Base-by-base conservation (phyloP, 1,140 invertebrate species). In the Gonioctena quinquepunctata region DNA sequence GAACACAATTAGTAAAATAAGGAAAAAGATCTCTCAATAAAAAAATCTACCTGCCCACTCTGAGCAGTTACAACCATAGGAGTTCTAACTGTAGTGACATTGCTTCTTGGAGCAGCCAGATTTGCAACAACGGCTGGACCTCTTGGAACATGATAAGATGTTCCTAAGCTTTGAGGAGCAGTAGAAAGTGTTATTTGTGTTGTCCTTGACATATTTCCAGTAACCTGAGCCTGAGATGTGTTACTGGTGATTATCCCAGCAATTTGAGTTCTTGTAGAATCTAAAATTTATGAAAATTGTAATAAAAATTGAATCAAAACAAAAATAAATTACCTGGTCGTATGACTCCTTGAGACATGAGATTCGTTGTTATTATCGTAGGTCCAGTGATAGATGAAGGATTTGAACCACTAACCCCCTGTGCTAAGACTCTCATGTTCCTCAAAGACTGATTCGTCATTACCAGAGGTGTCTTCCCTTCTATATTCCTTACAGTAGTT, bases 121-220 rank as follows among this genome's bases (percentile, higher is more conserved):
- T 83, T 83, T 6, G 82, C 82, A 1, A 82, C 82, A 61, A 82
- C 82, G 26, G 82, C 79, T 18, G 82, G 79, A 23, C 82, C 82
- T 61, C 82, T 72, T 6, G 82, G 82, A 7, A 83, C 80, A 74
- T 83, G 82, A 66, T 80, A 82, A 11, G 80, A 73, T 1, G 78
- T 74, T 60, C 77, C 78, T 54, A 68, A 64, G 65, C 62, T 73
- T 52, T 77, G 75, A 6, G 78, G 77, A 42, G 75, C 56, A 18
- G 78, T 73, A 18, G 77, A 74, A n/a, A 82, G 67, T n/a, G 81
- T 79, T 18, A 83, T 78, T 74, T 82, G 81, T 26, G 77, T 59
- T 16, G 81, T 76, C 56, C 82, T 76, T 4, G 79, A 75, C 52
- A 81, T 74, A 60, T 66, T 75, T 6, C 77, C 71, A 42, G 76